These are phyloP conservation scores for Notarius lentiginosus DNA, from an alignment of 2,113 vertebrate species.

Conservation along the genomic window DNA sequence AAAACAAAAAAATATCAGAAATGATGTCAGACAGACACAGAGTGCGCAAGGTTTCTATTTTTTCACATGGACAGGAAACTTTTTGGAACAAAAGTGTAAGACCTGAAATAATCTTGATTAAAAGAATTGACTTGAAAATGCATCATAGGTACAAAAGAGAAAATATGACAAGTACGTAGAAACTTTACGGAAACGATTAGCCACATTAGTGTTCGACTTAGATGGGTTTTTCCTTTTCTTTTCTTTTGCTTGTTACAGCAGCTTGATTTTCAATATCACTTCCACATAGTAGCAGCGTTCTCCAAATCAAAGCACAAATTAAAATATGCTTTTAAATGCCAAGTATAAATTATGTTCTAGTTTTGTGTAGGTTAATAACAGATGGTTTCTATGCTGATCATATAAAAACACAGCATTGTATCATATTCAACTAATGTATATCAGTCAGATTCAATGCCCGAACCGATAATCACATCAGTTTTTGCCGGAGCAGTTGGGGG, in stretches of 20 bases:
- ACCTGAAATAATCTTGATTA: not conserved
- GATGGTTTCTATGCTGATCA: not conserved
- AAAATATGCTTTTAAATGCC: not conserved
- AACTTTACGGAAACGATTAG: not conserved
- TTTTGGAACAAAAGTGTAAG: not conserved
- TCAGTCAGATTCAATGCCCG: too few relatives aligned
- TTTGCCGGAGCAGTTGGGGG: too few relatives aligned
- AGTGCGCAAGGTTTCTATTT: not conserved
- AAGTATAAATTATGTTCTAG: not conserved
- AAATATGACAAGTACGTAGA: not conserved
- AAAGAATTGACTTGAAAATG: not conserved
- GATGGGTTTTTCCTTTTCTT: too few relatives aligned
- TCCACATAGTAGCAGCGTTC: not conserved
- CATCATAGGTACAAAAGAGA: not conserved
- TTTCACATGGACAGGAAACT: not conserved
- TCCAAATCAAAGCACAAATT: not conserved
- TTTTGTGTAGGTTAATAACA: not conserved
- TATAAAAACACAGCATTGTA: not conserved
- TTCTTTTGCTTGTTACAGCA: not conserved
- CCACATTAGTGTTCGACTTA: not conserved
- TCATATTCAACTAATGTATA: not conserved
- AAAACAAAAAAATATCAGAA: not conserved
- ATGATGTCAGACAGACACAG: not conserved
- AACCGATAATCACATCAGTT: too few relatives aligned
- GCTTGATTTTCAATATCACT: not conserved